These are phyloP conservation scores for Platycheirus albimanus DNA, from an alignment of 2,888 invertebrate genomes.

Conservation along the genomic window DNA sequence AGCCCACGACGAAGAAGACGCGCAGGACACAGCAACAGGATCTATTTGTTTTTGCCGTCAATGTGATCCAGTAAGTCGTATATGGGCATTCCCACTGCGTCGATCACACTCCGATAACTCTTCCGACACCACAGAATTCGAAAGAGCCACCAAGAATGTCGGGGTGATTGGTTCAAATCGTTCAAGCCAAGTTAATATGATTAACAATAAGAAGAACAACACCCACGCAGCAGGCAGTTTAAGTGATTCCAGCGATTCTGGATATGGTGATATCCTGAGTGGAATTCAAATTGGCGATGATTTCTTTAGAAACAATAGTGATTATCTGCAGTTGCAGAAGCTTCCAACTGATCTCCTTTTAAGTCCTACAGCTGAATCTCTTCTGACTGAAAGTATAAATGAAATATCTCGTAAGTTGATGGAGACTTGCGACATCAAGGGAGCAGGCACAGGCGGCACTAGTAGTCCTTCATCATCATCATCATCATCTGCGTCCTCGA, in stretches of 20 bases:
- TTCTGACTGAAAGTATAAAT: conserved; percentile 81
- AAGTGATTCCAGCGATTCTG: conserved; percentile 79
- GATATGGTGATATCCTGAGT: conserved; percentile 81
- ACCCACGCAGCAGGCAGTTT: conserved; percentile 73
- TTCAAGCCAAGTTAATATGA: conserved; percentile 65
- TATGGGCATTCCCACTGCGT: conserved; percentile 82
- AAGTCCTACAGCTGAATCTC: conserved; percentile 78
- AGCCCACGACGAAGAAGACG: conserved; percentile 21
- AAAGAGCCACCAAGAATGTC: conserved; percentile 79
- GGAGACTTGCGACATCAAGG: conserved; percentile 81
- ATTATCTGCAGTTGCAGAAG: conserved; percentile 55
- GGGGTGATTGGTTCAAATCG: conserved; percentile 82
- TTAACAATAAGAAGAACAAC: conserved; percentile 47
- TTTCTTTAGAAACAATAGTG: conserved; percentile 77
- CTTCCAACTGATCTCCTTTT: conserved; percentile 71
- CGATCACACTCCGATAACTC: conserved; percentile 82
- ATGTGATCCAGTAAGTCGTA: conserved; percentile 81
- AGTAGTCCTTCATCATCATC: conserved; percentile 53
- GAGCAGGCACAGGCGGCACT: conserved; percentile 5
- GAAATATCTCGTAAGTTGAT: conserved; percentile 82
- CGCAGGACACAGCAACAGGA: conserved; percentile 53
- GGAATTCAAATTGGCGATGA: conserved; percentile 82
- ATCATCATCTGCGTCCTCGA: no score
- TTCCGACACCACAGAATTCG: conserved; percentile 75
- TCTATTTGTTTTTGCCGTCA: conserved; percentile 76